A percentile compares a stretch with the other conserved stretches of the same genome.
phyloP scores from a whole-genome alignment of 2,113 vertebrate genomes.

The Antigone vipio region DNA sequence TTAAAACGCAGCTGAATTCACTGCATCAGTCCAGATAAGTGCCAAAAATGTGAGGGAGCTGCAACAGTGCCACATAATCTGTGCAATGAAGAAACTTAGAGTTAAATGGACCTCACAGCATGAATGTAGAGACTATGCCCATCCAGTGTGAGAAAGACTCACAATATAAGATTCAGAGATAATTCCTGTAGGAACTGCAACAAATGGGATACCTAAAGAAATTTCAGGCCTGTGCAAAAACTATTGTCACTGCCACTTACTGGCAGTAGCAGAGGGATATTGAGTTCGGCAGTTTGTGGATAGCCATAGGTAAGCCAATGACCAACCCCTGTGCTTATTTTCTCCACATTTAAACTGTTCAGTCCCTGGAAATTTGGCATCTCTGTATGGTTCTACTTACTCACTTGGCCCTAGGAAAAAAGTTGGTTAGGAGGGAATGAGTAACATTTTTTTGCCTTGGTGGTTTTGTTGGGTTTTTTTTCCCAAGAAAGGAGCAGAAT shows the following conservation, averaged over 20 bases:
- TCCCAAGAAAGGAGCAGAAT: neutral
- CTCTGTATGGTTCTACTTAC: neutral
- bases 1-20: neutral
- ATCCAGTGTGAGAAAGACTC: neutral
- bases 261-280: neutral
- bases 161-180: neutral
- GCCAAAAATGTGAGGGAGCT: constrained; percentile 19
- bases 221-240: neutral
- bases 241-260: neutral
- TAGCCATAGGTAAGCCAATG: neutral
- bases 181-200: neutral
- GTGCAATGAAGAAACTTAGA: neutral
- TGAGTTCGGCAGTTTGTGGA: neutral
- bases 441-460: neutral
- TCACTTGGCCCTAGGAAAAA: neutral
- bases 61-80: neutral
- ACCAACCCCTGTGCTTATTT: neutral
- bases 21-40: neutral
- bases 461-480: no score
- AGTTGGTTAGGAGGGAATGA: neutral
- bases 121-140: neutral
- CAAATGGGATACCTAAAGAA: neutral
- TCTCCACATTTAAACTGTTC: neutral
- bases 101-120: neutral
- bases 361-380: neutral